Base-by-base conservation (phyloP, 53 echinoderm and acorn worm species). In the Holothuria scabra region DNA sequence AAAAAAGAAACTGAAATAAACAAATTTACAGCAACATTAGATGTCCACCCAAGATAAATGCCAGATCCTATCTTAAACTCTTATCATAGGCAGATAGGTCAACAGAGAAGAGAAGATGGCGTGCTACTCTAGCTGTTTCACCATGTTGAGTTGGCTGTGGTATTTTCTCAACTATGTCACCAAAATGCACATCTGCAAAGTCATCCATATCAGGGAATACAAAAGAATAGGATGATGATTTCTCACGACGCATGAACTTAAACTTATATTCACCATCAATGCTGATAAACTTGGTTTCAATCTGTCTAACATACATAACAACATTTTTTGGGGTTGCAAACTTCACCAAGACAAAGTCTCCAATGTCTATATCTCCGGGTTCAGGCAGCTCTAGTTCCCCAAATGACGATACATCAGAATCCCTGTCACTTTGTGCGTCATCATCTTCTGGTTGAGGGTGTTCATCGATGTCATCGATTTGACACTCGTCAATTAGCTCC, bases 281-380 rank as follows among this genome's bases (percentile, higher is more conserved):
- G 46, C 55, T 44, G 44, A 44, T 28, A 80, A 62, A 4, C n/a
- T 13, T 62, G 4, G 81, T 18, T 22, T 59, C 28, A n/a, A 60
- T 31, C 55, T 80, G 81, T 11, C 81, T 60, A 80, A 80, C 28
- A 31, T 80, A 80, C 81, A 80, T 80, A 12, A 64, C 33, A 60
- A 10, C 18, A n/a, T 58, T 22, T 80, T 80, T 80, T 57, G 48
- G 48, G 7, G 79, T 74, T n/a, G n/a, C n/a, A 74, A 74, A 74
- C 23, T 78, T 78, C 21, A 56, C 52, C 79, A 78, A 60, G 21
- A 78, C 57, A 78, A 78, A 78, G 57, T 56, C 57, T 30, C 55
- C 55, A 78, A 48, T 57, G 52, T 55, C 12, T 20, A 80, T 9
- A 12, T 80, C 61, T 59, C 60, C 60, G 56, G 32, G 29, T 32